A percentile compares a stretch with the other conserved stretches of the same genome.
These are phyloP conservation scores for Steinernema hermaphroditum DNA, from an alignment of 2,888 invertebrate genomes.

Conservation along the genomic window DNA sequence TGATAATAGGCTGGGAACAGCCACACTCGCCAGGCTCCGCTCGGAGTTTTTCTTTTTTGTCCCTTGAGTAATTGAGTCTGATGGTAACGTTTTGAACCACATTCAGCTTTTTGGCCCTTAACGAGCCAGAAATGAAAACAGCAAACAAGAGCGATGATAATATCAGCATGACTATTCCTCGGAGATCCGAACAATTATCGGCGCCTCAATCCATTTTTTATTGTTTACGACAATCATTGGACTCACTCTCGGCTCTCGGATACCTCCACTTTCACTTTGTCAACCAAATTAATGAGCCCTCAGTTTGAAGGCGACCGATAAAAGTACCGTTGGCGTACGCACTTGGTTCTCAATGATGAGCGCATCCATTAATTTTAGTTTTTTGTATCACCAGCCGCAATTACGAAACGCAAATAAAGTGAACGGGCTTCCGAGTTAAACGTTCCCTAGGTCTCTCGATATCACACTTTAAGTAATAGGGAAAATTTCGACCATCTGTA, in stretches of 20 bases:
- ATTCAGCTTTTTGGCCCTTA: too few relatives aligned
- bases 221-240: slow-evolving; percentile 10
- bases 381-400: slow-evolving; percentile 15
- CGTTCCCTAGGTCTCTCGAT: background rate
- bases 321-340: background rate
- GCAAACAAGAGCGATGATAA: too few relatives aligned
- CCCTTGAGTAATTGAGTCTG: too few relatives aligned
- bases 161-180: too few relatives aligned
- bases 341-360: background rate
- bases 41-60: background rate
- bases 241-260: slow-evolving; percentile 1
- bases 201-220: slow-evolving; percentile 7
- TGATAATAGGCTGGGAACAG: slow-evolving; percentile 28
- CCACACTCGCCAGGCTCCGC: background rate
- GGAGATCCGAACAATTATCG: background rate
- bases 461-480: background rate
- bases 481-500: background rate
- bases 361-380: slow-evolving; percentile 25
- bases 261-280: slow-evolving; percentile 25
- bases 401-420: background rate
- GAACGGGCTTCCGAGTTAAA: background rate
- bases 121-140: too few relatives aligned
- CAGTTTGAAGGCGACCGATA: background rate
- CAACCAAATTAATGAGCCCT: slow-evolving; percentile 18
- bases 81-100: too few relatives aligned